These are phyloP conservation scores for Solenopsis fugax DNA, from an alignment of 1,140 invertebrate species.

Conservation along the genomic window DNA sequence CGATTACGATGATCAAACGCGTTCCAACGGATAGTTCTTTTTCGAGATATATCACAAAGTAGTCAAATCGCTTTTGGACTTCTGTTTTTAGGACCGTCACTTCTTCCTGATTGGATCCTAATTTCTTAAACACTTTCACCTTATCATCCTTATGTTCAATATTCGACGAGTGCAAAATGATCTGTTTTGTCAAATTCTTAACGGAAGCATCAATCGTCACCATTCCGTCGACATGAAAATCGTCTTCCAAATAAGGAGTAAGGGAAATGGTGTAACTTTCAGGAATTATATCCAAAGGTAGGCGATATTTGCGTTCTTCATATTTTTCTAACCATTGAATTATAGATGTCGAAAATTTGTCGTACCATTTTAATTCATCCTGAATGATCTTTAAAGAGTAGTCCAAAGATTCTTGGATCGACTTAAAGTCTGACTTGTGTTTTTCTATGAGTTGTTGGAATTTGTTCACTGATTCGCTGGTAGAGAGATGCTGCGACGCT, in stretches of 20 bases:
- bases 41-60: slow-evolving; percentile 80
- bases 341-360: slow-evolving; percentile 34
- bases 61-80: slow-evolving; percentile 33
- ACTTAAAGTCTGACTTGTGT: slow-evolving; percentile 9
- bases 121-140: slow-evolving; percentile 32
- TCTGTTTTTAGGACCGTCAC: not conserved
- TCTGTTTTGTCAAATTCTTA: too few species aligned
- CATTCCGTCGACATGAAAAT: slow-evolving; percentile 86
- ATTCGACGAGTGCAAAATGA: slow-evolving; percentile 87
- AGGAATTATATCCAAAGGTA: slow-evolving; percentile 74
- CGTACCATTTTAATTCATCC: slow-evolving; percentile 73
- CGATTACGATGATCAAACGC: slow-evolving; percentile 84
- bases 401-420: slow-evolving; percentile 48
- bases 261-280: slow-evolving; percentile 66
- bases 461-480: slow-evolving; percentile 60
- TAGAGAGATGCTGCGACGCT: slow-evolving; percentile 73
- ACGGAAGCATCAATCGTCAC: too few species aligned
- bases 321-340: not conserved
- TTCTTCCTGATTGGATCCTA: not conserved
- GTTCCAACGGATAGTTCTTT: slow-evolving; percentile 75
- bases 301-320: slow-evolving; percentile 59
- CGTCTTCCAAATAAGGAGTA: slow-evolving; percentile 23
- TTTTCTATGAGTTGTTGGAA: slow-evolving; percentile 68
- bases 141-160: slow-evolving; percentile 73
- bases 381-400: slow-evolving; percentile 66